phyloP scores from a whole-genome alignment of 2,888 invertebrate species.

The Cataglyphis altisquamis region DNA sequence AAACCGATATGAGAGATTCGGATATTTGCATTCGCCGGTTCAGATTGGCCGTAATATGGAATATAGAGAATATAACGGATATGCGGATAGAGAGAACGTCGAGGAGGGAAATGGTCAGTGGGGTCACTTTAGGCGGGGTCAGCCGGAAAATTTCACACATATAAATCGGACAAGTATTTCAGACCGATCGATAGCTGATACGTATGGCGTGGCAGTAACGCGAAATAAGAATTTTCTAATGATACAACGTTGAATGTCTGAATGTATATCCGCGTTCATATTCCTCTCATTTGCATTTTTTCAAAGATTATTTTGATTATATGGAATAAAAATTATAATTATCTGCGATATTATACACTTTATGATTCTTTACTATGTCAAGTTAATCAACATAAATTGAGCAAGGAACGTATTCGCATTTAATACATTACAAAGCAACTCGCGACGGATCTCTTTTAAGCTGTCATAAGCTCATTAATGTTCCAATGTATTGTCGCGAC shows the following conservation, averaged over 20 bases:
- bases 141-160: slow-evolving; percentile 54
- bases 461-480: slow-evolving; percentile 34
- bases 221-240: slow-evolving; percentile 39
- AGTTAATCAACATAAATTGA: neutral
- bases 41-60: slow-evolving; percentile 65
- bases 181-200: slow-evolving; percentile 36
- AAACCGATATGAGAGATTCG: slow-evolving; percentile 73
- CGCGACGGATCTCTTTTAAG: slow-evolving; percentile 9
- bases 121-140: slow-evolving; percentile 47
- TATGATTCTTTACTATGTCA: neutral
- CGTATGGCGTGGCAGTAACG: slow-evolving; percentile 14
- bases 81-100: slow-evolving; percentile 46
- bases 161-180: slow-evolving; percentile 58
- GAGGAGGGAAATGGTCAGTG: slow-evolving; percentile 47
- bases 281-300: slow-evolving; percentile 7
- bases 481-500: slow-evolving; percentile 7
- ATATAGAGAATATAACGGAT: slow-evolving; percentile 59
- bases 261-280: slow-evolving; percentile 3
- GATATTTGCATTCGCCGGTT: slow-evolving; percentile 56
- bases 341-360: neutral
- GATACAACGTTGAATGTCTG: slow-evolving; percentile 20
- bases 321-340: slow-evolving; percentile 26
- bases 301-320: neutral
- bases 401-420: neutral
- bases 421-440: neutral